Evolutionary conservation across 2,888 invertebrate genomes (phyloP), one percentile per base, ranked within the genome.

Genomic region (Brachypalpus laphriformis): DNA sequence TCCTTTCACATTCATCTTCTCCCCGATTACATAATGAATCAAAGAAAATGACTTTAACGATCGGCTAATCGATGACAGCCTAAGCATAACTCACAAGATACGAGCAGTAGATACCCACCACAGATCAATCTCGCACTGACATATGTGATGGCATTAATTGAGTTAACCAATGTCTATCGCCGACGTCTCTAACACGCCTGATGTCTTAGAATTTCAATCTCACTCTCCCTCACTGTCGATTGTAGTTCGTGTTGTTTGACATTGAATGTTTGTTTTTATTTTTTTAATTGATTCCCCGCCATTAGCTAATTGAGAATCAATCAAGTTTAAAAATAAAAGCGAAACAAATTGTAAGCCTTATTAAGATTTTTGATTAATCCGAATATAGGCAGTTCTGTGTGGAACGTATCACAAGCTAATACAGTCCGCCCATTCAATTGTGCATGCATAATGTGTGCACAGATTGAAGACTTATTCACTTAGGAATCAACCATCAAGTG

Each of bases 71-170:
- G 74, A 61, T 74, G 81, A 68, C 81, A 81, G 45, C 20, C 28
- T 3, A 61, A 74, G 34, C 81, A 74, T 81, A 81, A 68, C 34
- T 74, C 80, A 81, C 80, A 70, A 28, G 54, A 37, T 37, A 56
- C 47, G 16, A 25, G 25, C 56, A 37, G 34, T 56, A 9, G 40
- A 28, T 40, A 25, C 16, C 11, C 34, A 59, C 72, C 47, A 54
- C 18, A 45, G 51, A 77, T 70, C 71, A 65, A 56, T 72, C 65
- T 71, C 34, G 14, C 7, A 59, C 22, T 72, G 72, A 54, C 74
- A 47, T 16, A 37, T 63, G 56, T 65, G 51, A 56, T 54, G 45
- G 22, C 66, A 57, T 59, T 66, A 59, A 74, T 74, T 66, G 74
- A 59, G 59, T 40, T 54, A 81, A 42, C 59, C 45, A 74, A 59